Conservation (phyloP, 2,113 vertebrate species). For the Noctilio leporinus region DNA sequence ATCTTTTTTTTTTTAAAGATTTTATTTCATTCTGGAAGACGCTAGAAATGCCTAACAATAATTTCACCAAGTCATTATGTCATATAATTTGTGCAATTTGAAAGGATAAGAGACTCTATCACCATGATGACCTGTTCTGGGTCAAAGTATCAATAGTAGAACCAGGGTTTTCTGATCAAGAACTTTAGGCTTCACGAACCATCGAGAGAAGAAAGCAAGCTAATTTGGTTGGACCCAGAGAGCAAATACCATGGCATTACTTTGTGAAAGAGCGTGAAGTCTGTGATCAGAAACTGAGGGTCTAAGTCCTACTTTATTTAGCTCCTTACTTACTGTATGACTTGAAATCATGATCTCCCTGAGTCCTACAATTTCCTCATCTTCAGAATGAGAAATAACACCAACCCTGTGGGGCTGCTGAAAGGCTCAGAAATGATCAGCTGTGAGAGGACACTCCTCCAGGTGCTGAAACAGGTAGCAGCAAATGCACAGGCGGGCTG, state of each 20-base stretch:
- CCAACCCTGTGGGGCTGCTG: neutral
- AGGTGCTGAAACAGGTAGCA: neutral
- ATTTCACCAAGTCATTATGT: neutral
- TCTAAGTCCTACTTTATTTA: neutral
- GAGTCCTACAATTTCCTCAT: neutral
- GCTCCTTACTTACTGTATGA: neutral
- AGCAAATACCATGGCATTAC: neutral
- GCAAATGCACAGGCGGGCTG: neutral
- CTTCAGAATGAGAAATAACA: neutral
- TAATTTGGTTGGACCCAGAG: neutral
- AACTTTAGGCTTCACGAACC: neutral
- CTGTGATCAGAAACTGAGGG: neutral
- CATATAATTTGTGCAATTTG: neutral
- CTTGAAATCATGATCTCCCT: neutral
- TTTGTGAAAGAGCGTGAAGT: neutral
- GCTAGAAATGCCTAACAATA: neutral
- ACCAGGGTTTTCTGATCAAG: neutral
- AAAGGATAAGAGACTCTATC: neutral
- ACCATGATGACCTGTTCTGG: neutral
- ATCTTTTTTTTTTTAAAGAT: too few species aligned
- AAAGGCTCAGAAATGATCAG: neutral
- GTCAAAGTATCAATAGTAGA: neutral
- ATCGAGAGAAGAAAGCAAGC: neutral
- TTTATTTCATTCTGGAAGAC: neutral
- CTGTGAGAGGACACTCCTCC: neutral